Base-by-base conservation (phyloP, 2,797 vertebrate genomes). In the Remorina albescens region DNA sequence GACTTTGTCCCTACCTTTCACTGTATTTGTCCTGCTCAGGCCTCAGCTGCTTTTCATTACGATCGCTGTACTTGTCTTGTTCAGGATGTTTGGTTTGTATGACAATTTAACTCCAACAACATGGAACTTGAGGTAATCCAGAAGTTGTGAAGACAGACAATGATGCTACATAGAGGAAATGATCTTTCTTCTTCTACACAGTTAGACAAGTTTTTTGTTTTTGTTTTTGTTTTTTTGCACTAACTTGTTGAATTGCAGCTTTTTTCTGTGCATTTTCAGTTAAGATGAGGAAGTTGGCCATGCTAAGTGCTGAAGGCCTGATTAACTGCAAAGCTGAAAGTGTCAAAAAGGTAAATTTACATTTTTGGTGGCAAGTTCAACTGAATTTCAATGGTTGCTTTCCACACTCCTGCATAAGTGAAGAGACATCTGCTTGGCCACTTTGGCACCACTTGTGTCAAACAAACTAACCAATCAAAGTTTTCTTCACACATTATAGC, bases 41-140 rank as follows among this genome's bases (percentile, higher is more conserved):
- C 32, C 21, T 54, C n/a, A 36, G 51, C 65, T 49, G 25, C 39
- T 63, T 30, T 58, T 50, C 39, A 54, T 67, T 50, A 51, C 36
- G 13, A 25, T 25, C 26, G n/a, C 5, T 42, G 50, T 19, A 23
- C 42, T 49, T 47, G 32, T 37, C 34, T 41, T 47, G 54, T 47
- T 47, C 18, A 28, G 13, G 19, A 8, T 55, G 53, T 67, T 51
- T 68, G 18, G 13, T 44, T 34, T 67, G 41, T 21, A 15, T 28
- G 53, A 23, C 21, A 19, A 61, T 36, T 47, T 6, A 36, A 18
- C 26, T 9, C n/a, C 28, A 67, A 58, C 53, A 66, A 47, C 7
- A 19, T 26, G 7, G 41, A 11, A 55, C 34, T 65, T 30, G 13
- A 50, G 11, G 57, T 5, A 42, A 46, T 39, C 28, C 30, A 54